Conservation (phyloP, 1,140 invertebrate genomes). For the Drosophila azteca region DNA sequence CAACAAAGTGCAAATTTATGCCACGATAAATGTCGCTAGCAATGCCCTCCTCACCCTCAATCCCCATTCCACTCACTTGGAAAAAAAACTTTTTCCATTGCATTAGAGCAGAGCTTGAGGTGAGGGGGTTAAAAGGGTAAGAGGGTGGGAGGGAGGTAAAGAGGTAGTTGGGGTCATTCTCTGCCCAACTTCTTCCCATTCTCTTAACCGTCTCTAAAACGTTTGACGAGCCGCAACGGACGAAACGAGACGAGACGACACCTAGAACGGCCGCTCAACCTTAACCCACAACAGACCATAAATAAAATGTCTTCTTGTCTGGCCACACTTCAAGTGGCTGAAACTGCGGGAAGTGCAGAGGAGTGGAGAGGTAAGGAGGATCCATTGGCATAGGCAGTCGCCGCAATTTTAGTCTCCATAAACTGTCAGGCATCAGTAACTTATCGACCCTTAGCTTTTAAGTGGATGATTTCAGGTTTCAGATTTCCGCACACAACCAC, state of each 20-base stretch:
- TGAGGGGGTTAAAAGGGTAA: not conserved
- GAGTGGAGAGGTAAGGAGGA: not conserved
- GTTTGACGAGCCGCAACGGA: constrained; percentile 50
- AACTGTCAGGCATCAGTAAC: constrained; percentile 80
- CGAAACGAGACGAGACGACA: constrained; percentile 45
- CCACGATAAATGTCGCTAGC: constrained; percentile 69
- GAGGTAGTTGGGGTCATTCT: not conserved
- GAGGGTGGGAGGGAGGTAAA: not conserved
- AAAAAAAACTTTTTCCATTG: constrained; percentile 18
- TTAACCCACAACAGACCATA: constrained; percentile 64
- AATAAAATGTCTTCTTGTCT: constrained; percentile 63
- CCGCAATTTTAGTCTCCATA: constrained; percentile 60
- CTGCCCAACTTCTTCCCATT: not conserved
- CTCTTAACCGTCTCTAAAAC: constrained; percentile 23
- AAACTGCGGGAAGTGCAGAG: not conserved
- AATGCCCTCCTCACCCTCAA: no score
- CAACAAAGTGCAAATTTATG: constrained; percentile 80
- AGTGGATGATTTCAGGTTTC: constrained; percentile 78
- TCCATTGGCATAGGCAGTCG: constrained; percentile 15
- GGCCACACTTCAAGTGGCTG: constrained; percentile 49
- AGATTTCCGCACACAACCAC: constrained; percentile 55
- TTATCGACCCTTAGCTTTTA: constrained; percentile 81
- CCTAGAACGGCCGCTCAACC: constrained; percentile 53
- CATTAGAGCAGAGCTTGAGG: constrained; percentile 1
- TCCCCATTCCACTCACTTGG: not conserved